phyloP scores from a whole-genome alignment of 2,888 invertebrate genomes.

The Lepidocyrtinus sp. region DNA sequence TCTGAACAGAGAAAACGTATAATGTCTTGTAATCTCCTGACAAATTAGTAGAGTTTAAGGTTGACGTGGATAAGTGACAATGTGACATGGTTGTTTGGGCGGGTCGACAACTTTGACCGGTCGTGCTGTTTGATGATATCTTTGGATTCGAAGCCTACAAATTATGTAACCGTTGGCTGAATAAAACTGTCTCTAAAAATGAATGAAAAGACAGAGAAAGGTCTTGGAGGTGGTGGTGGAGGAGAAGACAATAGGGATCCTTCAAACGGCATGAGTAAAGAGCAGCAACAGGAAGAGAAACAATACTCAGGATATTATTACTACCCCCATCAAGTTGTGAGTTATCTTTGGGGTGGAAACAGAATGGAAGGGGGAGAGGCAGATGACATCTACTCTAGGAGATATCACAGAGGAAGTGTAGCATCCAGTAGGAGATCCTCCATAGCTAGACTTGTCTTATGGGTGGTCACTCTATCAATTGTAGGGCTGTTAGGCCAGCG shows the following conservation, averaged over 20 bases:
- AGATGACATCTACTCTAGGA: not conserved
- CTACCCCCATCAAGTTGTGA: conserved; percentile 31
- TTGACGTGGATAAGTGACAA: conserved; percentile 32
- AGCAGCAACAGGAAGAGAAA: not conserved
- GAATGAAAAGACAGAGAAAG: conserved; percentile 48
- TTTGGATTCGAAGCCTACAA: not conserved
- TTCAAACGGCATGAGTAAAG: not conserved
- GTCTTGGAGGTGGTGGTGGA: conserved; percentile 15
- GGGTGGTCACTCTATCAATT: conserved; percentile 41
- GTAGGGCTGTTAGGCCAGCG: conserved; percentile 48
- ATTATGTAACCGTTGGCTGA: not conserved
- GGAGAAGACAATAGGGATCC: not conserved
- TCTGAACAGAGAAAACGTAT: conserved; percentile 5
- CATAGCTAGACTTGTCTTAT: conserved; percentile 33
- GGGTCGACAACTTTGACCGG: not conserved
- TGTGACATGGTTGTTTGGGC: conserved; percentile 20
- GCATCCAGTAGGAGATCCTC: conserved; percentile 9
- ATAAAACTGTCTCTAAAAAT: conserved; percentile 15
- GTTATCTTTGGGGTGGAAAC: conserved; percentile 35
- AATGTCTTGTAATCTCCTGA: not conserved
- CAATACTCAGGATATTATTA: not conserved
- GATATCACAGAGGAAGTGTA: conserved; percentile 20
- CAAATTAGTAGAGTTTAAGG: conserved; percentile 11
- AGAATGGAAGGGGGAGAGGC: conserved; percentile 10
- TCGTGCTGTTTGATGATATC: not conserved